Percentiles rank a stretch among this genome's conserved stretches.
These are phyloP conservation scores for Bothrops jararaca DNA, from an alignment of 2,113 vertebrate species.

Conservation along the genomic window DNA sequence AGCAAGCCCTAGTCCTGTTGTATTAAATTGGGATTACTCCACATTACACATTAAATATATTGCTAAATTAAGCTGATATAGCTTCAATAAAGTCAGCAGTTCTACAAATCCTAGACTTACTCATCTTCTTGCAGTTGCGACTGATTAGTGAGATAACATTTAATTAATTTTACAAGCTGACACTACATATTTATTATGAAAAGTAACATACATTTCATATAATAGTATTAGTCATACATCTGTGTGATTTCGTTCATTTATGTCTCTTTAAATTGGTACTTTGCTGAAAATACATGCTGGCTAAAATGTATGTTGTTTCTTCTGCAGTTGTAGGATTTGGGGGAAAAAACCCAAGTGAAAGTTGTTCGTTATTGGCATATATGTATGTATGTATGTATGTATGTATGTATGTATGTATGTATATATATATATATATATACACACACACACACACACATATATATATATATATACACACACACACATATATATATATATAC, in stretches of 20 bases:
- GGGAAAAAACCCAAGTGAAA: background rate
- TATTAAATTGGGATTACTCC: background rate
- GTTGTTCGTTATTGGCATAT: background rate
- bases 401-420: no score
- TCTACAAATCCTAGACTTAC: background rate
- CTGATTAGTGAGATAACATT: background rate
- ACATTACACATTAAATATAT: background rate
- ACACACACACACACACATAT: no score
- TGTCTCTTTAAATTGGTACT: background rate
- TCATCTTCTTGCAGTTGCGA: background rate
- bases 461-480: no score
- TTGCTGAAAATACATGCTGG: background rate
- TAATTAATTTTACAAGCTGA: background rate
- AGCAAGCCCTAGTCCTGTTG: background rate
- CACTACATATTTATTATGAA: conserved; percentile 1
- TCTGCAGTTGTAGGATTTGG: background rate
- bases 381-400: no score
- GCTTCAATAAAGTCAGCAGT: background rate
- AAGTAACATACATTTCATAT: background rate
- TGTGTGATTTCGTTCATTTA: background rate
- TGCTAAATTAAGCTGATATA: background rate
- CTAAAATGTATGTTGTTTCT: background rate
- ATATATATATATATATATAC: no score
- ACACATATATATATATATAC: no score
- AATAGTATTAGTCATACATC: background rate